Evolutionary conservation across 2,113 vertebrate species (phyloP).

Genomic region (Rana temporaria): DNA sequence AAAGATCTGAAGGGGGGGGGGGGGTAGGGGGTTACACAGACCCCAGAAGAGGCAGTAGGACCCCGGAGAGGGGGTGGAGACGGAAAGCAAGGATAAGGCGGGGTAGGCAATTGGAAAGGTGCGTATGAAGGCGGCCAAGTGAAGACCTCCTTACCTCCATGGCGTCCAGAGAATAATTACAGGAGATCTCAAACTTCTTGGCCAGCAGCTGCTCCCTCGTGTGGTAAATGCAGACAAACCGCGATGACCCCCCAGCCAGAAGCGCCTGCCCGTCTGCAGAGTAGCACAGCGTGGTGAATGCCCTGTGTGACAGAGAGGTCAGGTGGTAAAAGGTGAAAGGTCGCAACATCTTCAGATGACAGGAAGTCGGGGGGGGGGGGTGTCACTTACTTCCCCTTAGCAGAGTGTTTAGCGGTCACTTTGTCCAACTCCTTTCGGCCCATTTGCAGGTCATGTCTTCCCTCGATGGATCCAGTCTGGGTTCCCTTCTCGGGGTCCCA

Average conservation of each 20-base stretch:
- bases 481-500: constrained; percentile 85
- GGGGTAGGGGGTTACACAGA: too few relatives aligned
- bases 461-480: constrained; percentile 84
- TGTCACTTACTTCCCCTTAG: constrained; percentile 91
- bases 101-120: too few relatives aligned
- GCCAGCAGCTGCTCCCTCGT: constrained; percentile 87
- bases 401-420: constrained; percentile 89
- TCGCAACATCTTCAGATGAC: too few relatives aligned
- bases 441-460: constrained; percentile 87
- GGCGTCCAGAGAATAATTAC: too few relatives aligned
- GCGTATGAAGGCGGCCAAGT: too few relatives aligned
- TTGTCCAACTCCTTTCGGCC: constrained; percentile 94
- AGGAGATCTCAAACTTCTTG: too few relatives aligned
- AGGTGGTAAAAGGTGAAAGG: background rate
- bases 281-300: constrained; percentile 92
- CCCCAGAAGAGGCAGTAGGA: too few relatives aligned
- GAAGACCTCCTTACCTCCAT: too few relatives aligned
- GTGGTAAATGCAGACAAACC: constrained; percentile 95
- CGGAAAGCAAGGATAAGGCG: too few relatives aligned
- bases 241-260: constrained; percentile 90
- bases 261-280: constrained; percentile 90
- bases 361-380: background rate
- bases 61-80: too few relatives aligned
- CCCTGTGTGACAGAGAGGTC: constrained; percentile 69
- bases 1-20: too few relatives aligned